Evolutionary conservation across 2,113 vertebrate species (phyloP).

Genomic region (Archocentrus centrarchus): DNA sequence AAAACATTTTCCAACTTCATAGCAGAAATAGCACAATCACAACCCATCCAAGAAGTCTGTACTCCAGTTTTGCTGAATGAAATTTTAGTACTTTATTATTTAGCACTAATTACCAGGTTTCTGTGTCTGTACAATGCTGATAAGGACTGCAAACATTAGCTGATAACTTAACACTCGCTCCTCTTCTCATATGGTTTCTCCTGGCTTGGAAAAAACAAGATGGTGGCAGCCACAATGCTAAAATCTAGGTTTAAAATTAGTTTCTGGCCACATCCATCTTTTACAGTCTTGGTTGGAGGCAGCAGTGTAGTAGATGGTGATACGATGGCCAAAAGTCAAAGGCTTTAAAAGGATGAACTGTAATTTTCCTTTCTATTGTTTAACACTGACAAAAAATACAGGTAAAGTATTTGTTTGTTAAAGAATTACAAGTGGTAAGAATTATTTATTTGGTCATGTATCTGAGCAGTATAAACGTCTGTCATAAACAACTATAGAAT

Average conservation of each 20-base stretch:
- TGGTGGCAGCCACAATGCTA: neutral
- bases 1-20: too few species aligned
- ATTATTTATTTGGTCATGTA: constrained; percentile 9
- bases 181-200: neutral
- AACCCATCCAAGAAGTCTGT: neutral
- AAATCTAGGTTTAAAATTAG: neutral
- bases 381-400: neutral
- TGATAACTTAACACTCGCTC: neutral
- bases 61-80: neutral
- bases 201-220: neutral
- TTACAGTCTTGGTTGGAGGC: neutral
- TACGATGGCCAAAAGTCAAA: neutral
- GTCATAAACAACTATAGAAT: constrained; percentile 39
- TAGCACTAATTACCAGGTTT: neutral
- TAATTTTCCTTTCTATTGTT: neutral
- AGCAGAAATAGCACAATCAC: neutral
- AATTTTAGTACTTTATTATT: neutral
- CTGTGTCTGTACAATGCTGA: neutral
- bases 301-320: neutral
- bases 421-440: neutral
- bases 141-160: neutral
- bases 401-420: neutral
- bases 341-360: neutral
- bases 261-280: neutral
- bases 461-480: constrained; percentile 16